Evolutionary conservation across 1,140 invertebrate genomes (phyloP), one percentile per base, ranked within the genome.

Genomic region (Archivesica marissinica): DNA sequence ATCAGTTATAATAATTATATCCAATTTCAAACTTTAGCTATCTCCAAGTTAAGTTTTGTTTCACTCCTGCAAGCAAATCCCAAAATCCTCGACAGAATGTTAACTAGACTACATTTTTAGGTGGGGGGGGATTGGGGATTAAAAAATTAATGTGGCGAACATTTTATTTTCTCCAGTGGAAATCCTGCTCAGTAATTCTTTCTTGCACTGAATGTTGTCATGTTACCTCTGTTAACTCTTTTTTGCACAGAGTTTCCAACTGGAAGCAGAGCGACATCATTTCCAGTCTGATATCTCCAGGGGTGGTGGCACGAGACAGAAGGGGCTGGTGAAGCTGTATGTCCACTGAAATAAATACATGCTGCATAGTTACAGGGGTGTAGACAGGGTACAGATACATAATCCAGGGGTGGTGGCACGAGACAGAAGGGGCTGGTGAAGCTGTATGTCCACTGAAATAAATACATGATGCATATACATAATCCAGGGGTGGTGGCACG

Each of bases 241-340:
- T 85, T 44, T 50, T 85, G 30, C 82, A 85, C 25, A 85, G 72
- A 23, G 74, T 54, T 76, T 85, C 82, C n/a, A 85, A 47, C 47
- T 85, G 82, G 25, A 66, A 75, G 64, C 82, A 85, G n/a, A 85
- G 54, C 47, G 82, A 61, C 68, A 85, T 85, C 59, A 85, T 75
- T 1, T 85, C 82, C 13, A 85, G n/a, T 4, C 61, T 17, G 9
- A 85, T 35, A 68, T 85, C 82, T 2, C 17, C 20, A 23, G 82
- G 72, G n/a, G 82, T 85, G 3, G 38, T 64, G 17, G 44, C 28
- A 17, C 59, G 33, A 52, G 74, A 66, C 68, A 76, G 30, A 23
- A 76, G 41, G 35, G 72, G 59, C 28, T 75, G 44, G 41, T 70
- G 82, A 17, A 85, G 28, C 64, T 81, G 79, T 25, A 72, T 54